Percentiles rank a stretch among this genome's conserved stretches.
Conservation (phyloP, 2,888 invertebrate genomes). For the Pristionchus arcanus region DNA sequence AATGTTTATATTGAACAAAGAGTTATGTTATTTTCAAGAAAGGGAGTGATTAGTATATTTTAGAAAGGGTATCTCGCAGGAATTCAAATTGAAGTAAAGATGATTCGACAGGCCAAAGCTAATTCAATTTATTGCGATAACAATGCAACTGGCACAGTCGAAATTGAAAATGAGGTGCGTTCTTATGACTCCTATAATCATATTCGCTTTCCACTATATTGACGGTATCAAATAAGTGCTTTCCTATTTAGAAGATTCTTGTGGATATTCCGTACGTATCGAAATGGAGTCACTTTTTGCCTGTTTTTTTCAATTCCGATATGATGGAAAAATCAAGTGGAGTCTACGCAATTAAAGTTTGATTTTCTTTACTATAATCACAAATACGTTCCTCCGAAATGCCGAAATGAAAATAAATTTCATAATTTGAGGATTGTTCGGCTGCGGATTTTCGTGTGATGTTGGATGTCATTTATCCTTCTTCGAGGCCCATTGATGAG, state of each 20-base stretch:
- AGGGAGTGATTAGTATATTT: too few species aligned
- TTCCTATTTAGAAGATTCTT: not conserved
- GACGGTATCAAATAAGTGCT: not conserved
- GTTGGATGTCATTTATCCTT: not conserved
- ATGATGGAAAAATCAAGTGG: not conserved
- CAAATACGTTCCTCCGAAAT: not conserved
- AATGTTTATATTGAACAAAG: too few species aligned
- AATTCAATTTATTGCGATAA: not conserved
- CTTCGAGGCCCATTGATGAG: not conserved
- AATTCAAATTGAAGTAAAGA: not conserved
- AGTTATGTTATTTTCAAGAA: too few species aligned
- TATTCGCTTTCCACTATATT: not conserved
- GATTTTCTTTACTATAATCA: not conserved
- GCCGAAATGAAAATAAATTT: not conserved
- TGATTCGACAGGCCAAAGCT: not conserved
- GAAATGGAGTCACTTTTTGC: not conserved
- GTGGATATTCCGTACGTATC: not conserved
- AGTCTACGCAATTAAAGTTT: not conserved
- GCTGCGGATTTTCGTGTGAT: not conserved
- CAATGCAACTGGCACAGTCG: not conserved
- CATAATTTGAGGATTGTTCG: not conserved
- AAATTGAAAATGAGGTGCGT: not conserved
- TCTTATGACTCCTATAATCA: not conserved
- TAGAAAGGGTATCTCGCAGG: not conserved
- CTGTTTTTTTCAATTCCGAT: not conserved